Percentiles rank a stretch among this genome's conserved stretches.
phyloP scores from a whole-genome alignment of 2,797 vertebrate species.

The Poeciliopsis turneri region DNA sequence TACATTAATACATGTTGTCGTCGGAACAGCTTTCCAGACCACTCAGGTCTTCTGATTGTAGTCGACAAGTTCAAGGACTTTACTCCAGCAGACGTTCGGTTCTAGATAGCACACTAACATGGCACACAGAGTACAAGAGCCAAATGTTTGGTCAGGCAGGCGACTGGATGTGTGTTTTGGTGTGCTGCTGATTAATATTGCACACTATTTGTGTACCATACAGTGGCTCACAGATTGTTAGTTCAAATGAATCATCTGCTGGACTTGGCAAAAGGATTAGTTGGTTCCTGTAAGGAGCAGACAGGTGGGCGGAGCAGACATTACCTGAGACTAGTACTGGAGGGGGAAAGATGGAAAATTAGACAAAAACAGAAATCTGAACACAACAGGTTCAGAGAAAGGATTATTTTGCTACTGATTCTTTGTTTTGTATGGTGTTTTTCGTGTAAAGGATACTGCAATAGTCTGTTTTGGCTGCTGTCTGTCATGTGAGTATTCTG shows the following conservation, averaged over 20 bases:
- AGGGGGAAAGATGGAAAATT: neutral
- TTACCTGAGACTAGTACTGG: neutral
- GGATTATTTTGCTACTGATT: neutral
- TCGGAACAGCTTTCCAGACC: too few relatives aligned
- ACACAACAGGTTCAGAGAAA: neutral
- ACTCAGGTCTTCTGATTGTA: too few relatives aligned
- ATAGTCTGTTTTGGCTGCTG: neutral
- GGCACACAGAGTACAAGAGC: neutral
- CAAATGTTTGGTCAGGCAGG: conserved; percentile 32
- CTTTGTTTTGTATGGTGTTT: neutral
- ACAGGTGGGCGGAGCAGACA: neutral
- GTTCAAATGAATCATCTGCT: conserved; percentile 70
- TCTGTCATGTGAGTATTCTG: neutral
- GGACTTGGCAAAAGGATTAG: conserved; percentile 40
- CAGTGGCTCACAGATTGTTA: conserved; percentile 46
- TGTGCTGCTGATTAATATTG: conserved; percentile 56
- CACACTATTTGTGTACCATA: conserved; percentile 21
- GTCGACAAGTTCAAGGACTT: too few relatives aligned
- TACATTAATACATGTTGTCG: too few relatives aligned
- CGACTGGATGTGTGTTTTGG: conserved; percentile 71
- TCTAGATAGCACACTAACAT: neutral
- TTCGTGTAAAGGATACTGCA: neutral
- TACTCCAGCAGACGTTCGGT: neutral
- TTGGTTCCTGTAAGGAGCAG: neutral
- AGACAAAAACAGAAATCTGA: neutral